Evolutionary conservation across 2,113 vertebrate genomes (phyloP).

Genomic region (Pterocles orientalis): DNA sequence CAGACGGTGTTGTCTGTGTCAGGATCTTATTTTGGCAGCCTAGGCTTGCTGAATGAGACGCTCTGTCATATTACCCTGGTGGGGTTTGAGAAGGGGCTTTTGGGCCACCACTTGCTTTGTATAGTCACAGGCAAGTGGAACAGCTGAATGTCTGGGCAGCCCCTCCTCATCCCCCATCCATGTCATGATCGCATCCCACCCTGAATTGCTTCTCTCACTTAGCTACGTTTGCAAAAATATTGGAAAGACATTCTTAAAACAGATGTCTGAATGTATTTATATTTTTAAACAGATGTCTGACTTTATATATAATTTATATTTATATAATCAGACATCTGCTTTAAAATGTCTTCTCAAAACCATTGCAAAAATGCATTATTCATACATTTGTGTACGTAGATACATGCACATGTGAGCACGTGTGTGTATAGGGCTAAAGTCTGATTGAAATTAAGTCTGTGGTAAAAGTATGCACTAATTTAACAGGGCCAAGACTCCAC

Average conservation of each 20-base stretch:
- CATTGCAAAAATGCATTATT: conserved; percentile 36
- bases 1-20: not conserved
- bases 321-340: conserved; percentile 49
- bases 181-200: not conserved
- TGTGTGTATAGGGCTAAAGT: not conserved
- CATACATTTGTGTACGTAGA: conserved; percentile 13
- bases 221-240: conserved; percentile 46
- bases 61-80: not conserved
- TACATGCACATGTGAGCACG: not conserved
- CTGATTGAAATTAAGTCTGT: not conserved
- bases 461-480: not conserved
- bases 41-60: not conserved
- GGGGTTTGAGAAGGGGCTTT: not conserved
- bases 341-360: conserved; percentile 32
- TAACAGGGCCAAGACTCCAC: not conserved
- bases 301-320: conserved; percentile 55
- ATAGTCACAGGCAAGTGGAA: rapidly evolving
- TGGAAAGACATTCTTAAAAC: conserved; percentile 60
- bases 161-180: not conserved
- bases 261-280: conserved; percentile 54
- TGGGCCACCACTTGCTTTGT: not conserved
- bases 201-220: not conserved
- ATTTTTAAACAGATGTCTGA: conserved; percentile 54
- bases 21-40: not conserved
- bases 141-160: conserved; percentile 54